A percentile compares a stretch with the other conserved stretches of the same genome.
phyloP scores from a whole-genome alignment of 2,888 invertebrate genomes.

The Aelia acuminata region DNA sequence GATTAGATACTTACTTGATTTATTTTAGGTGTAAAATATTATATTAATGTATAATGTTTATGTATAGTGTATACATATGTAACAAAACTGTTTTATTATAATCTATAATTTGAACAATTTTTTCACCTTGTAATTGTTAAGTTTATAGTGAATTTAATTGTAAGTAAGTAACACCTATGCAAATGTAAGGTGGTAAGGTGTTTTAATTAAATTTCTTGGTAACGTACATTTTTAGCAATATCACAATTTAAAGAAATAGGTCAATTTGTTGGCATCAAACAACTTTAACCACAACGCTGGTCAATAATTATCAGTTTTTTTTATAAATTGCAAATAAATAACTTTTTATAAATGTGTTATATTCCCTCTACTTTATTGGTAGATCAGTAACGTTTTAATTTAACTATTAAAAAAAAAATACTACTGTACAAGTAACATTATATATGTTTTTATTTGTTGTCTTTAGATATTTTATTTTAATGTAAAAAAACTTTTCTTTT shows the following conservation, averaged over 20 bases:
- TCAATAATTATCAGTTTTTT: background rate
- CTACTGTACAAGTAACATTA: background rate
- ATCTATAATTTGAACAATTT: conserved; percentile 20
- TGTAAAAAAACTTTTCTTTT: background rate
- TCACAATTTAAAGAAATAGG: background rate
- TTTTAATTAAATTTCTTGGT: conserved; percentile 21
- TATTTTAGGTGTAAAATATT: conserved; percentile 44
- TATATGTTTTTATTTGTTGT: background rate
- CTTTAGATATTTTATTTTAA: background rate
- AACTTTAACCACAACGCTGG: background rate
- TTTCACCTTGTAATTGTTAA: conserved; percentile 22
- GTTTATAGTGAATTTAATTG: conserved; percentile 45
- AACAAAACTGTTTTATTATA: conserved; percentile 27
- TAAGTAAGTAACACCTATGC: conserved; percentile 20
- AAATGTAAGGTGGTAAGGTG: conserved; percentile 44
- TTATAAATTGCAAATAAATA: conserved; percentile 6
- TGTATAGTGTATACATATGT: conserved; percentile 51
- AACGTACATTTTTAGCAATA: background rate
- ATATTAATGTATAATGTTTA: conserved; percentile 36
- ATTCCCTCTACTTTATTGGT: background rate
- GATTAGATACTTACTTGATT: conserved; percentile 14
- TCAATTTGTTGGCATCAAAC: background rate
- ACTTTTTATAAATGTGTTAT: background rate
- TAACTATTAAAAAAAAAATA: background rate
- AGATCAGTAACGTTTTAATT: background rate